These are phyloP conservation scores for Pantherophis vulpinus DNA, from an alignment of 2,797 vertebrate species.

Conservation along the genomic window DNA sequence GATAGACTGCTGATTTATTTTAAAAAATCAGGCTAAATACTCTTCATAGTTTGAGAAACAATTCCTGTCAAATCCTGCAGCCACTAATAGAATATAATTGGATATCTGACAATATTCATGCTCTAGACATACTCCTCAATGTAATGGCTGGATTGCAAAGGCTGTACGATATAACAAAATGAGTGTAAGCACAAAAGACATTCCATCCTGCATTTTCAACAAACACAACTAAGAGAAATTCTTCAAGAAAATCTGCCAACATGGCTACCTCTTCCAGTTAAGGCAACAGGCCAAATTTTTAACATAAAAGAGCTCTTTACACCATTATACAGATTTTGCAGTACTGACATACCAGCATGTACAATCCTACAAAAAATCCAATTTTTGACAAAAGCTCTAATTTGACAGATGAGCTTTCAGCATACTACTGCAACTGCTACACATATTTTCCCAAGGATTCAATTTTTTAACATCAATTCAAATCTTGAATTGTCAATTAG, in stretches of 20 bases:
- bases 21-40: background rate
- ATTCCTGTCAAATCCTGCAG: background rate
- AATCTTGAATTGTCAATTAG: background rate
- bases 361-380: background rate
- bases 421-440: background rate
- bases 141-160: background rate
- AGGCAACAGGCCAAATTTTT: background rate
- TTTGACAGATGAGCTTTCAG: background rate
- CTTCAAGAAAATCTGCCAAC: background rate
- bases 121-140: background rate
- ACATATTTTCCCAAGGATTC: background rate
- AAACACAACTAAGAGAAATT: background rate
- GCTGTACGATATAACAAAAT: background rate
- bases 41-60: background rate
- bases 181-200: background rate
- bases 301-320: background rate
- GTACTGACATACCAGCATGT: background rate
- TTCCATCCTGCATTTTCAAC: background rate
- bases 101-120: background rate
- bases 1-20: background rate
- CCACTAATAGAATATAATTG: background rate
- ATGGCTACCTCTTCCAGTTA: background rate
- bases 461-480: background rate
- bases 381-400: background rate
- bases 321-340: background rate